Percentiles rank a stretch among this genome's conserved stretches.
Conservation (phyloP, 2,113 vertebrate genomes). For the Gracilinanus agilis region DNA sequence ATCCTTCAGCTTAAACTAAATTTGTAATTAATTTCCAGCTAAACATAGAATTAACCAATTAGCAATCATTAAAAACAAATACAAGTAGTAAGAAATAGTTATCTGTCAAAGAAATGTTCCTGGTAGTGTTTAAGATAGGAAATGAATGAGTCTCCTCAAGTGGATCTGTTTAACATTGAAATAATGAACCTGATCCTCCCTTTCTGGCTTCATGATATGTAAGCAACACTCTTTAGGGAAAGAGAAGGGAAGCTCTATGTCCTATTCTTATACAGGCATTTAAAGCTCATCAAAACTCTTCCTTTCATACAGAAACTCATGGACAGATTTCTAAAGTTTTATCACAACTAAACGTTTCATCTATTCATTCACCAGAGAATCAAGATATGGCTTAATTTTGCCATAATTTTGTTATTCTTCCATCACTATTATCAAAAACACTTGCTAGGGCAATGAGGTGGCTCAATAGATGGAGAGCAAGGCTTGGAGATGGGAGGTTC, state of each 20-base stretch:
- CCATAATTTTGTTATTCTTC: not conserved
- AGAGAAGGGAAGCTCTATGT: not conserved
- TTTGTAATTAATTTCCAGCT: constrained; percentile 51
- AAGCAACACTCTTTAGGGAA: not conserved
- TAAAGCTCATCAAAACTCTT: not conserved
- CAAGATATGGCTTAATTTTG: constrained; percentile 19
- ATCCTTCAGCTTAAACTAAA: constrained; percentile 48
- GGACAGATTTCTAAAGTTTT: not conserved
- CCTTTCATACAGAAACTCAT: not conserved
- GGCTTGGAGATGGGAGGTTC: too few species aligned
- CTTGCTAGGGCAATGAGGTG: not conserved
- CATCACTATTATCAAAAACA: not conserved
- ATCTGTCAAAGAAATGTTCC: constrained; percentile 20
- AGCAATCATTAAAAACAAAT: constrained; percentile 43
- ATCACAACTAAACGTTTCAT: not conserved
- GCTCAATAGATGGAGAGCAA: too few species aligned
- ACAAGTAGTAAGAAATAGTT: not conserved
- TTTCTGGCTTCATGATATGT: not conserved
- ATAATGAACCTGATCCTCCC: not conserved
- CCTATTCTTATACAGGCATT: not conserved
- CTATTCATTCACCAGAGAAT: not conserved
- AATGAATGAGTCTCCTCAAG: constrained; percentile 25
- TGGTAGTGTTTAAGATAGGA: constrained; percentile 34
- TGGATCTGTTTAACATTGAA: not conserved
- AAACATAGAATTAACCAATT: constrained; percentile 66